Evolutionary conservation across 2,113 vertebrate species (phyloP), one percentile per base, ranked within the genome.

Genomic region (Patagioenas fasciata): DNA sequence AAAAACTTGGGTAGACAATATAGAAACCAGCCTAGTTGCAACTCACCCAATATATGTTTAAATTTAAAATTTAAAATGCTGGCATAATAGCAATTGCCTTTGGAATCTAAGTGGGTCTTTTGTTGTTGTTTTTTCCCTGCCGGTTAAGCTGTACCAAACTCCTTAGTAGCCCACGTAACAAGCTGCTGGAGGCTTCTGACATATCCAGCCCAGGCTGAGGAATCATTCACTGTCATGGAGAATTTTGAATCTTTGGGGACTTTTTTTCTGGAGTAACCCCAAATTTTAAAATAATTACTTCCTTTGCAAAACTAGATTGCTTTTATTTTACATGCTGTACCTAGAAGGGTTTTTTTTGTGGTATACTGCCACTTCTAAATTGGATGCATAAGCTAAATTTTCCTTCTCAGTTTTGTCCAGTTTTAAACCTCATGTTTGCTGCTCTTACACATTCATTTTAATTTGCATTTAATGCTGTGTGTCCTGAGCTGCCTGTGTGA

Each of bases 151-250:
- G 10, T 28, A 23, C 61, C 61, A 38, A 91, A 26, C 84, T 91
- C 48, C 56, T 88, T 19, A 47, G 64, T 19, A 53, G 89, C 91
- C 91, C 85, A 89, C 86, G 89, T 89, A 78, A 56, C 56, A 93
- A 78, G 80, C 42, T 93, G 82, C 88, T 95, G 82, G 56, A 88
- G 83, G 86, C 60, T 86, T 13, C 40, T 65, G 65, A 88, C 14
- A 3, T 20, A 70, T 86, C 91, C 83, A 16, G 17, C 12, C 24
- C 67, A 48, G 54, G 58, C 24, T 77, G 72, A 71, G 58, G 57
- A 54, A 36, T 84, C 31, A 26, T 32, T 85, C 9, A 17, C 47
- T 56, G 12, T 79, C 51, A 32, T 71, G 34, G 34, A 87, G 53
- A 85, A 79, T 64, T 93, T 56, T 56, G 24, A 81, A 48, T 89